Evolutionary conservation across 2,888 invertebrate species (phyloP).

Genomic region (Proisotoma minuta): DNA sequence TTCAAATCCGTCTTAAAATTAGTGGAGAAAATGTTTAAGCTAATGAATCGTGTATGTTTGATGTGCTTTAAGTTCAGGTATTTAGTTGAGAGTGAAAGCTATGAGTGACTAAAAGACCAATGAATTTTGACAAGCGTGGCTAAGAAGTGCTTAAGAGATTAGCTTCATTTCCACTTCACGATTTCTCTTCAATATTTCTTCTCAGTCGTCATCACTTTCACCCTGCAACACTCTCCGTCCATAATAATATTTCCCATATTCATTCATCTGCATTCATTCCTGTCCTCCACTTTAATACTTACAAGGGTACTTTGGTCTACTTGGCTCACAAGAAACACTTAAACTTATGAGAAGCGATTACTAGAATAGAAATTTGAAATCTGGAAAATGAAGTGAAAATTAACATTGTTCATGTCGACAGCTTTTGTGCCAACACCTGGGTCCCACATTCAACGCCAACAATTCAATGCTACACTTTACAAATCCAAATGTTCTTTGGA

Average conservation of each 20-base stretch:
- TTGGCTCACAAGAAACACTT: too few species aligned
- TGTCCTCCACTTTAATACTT: not conserved
- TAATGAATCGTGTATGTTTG: too few species aligned
- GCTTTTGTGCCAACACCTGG: not conserved
- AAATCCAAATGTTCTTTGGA: conserved; percentile 2
- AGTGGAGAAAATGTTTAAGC: too few species aligned
- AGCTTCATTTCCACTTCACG: conserved; percentile 13
- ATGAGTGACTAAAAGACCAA: too few species aligned
- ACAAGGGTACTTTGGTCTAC: too few species aligned
- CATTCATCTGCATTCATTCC: conserved; percentile 5
- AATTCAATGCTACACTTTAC: not conserved
- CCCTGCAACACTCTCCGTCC: conserved; percentile 17
- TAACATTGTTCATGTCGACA: conserved; percentile 24
- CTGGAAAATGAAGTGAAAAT: conserved; percentile 27
- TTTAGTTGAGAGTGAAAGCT: too few species aligned
- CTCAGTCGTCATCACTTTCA: conserved; percentile 16
- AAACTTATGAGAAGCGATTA: too few species aligned
- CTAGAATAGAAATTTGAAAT: conserved; percentile 17
- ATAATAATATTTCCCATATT: not conserved
- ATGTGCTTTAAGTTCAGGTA: too few species aligned
- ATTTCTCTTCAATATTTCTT: too few species aligned
- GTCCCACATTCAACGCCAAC: too few species aligned
- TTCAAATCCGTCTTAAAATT: too few species aligned
- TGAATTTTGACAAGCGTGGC: conserved; percentile 9
- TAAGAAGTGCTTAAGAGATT: conserved; percentile 10